phyloP scores from a whole-genome alignment of 2,888 invertebrate genomes.

The Drosophila tripunctata region DNA sequence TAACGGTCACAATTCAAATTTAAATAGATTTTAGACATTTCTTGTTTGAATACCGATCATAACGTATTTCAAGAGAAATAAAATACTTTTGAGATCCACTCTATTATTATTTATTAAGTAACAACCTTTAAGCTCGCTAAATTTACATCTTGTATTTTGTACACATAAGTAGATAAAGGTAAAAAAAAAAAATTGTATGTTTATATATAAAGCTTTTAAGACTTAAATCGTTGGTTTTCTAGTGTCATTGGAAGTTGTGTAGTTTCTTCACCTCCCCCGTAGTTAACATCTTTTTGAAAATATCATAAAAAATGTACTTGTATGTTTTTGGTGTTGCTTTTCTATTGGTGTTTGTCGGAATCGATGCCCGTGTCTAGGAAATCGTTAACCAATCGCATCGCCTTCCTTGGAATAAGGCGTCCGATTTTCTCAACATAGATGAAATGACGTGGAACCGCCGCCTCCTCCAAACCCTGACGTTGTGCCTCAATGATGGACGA shows the following conservation, averaged over 20 bases:
- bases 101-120: constrained; percentile 59
- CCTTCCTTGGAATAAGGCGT: constrained; percentile 86
- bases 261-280: neutral
- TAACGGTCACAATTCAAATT: constrained; percentile 22
- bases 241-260: constrained; percentile 23
- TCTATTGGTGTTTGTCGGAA: constrained; percentile 82
- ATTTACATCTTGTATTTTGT: constrained; percentile 31
- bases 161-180: constrained; percentile 28
- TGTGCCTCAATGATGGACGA: constrained; percentile 88
- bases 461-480: constrained; percentile 86
- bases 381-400: constrained; percentile 86
- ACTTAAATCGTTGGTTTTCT: constrained; percentile 26
- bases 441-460: constrained; percentile 87
- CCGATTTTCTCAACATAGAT: constrained; percentile 78
- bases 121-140: constrained; percentile 54
- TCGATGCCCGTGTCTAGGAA: constrained; percentile 88
- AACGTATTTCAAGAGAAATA: neutral
- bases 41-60: no score
- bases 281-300: neutral
- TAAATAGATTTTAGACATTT: no score
- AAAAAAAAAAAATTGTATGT: constrained; percentile 5
- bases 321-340: neutral
- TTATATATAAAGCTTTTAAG: constrained; percentile 40
- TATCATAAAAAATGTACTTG: neutral
- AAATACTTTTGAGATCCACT: no score